These are phyloP conservation scores for Iguana delicatissima DNA, from an alignment of 2,797 vertebrate genomes.

Conservation along the genomic window DNA sequence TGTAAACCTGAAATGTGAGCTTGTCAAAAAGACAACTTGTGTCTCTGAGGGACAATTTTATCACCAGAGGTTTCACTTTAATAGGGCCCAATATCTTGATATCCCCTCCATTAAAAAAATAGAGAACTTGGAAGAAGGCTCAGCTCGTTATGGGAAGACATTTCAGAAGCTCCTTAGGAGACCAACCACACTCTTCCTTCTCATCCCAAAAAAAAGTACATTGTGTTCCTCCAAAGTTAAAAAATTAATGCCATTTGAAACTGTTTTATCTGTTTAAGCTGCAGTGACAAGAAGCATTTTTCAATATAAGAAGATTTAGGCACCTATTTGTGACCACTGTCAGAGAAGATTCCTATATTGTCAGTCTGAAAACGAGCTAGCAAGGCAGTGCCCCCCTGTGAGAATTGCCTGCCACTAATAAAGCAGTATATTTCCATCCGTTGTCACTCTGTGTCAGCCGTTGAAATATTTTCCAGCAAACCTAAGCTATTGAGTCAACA, in stretches of 20 bases:
- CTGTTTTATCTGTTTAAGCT: slow-evolving; percentile 62
- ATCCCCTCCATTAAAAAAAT: slow-evolving; percentile 11
- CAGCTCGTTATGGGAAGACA: not conserved
- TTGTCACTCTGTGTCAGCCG: slow-evolving; percentile 58
- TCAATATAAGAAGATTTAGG: slow-evolving; percentile 43
- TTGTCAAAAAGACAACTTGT: slow-evolving; percentile 15
- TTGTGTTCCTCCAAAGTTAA: slow-evolving; percentile 42
- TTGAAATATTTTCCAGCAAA: slow-evolving; percentile 49
- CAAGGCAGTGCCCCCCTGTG: slow-evolving; percentile 27
- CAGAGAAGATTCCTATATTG: slow-evolving; percentile 34
- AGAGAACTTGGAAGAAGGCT: not conserved
- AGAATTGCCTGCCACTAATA: slow-evolving; percentile 57
- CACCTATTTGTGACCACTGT: slow-evolving; percentile 57
- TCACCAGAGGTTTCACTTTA: slow-evolving; percentile 33
- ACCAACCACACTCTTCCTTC: slow-evolving; percentile 31
- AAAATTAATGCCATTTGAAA: slow-evolving; percentile 61
- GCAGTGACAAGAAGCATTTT: slow-evolving; percentile 58
- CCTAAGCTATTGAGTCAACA: slow-evolving; percentile 33
- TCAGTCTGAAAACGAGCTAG: slow-evolving; percentile 46
- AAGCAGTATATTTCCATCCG: slow-evolving; percentile 45
- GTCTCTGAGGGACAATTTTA: not conserved
- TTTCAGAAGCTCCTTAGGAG: slow-evolving; percentile 28
- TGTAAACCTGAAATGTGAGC: slow-evolving; percentile 46
- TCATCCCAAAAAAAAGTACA: slow-evolving; percentile 16
- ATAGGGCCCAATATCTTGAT: slow-evolving; percentile 32